Percentiles rank a stretch among this genome's conserved stretches.
phyloP scores from a whole-genome alignment of 1,140 invertebrate species.

The Drosophila varians region DNA sequence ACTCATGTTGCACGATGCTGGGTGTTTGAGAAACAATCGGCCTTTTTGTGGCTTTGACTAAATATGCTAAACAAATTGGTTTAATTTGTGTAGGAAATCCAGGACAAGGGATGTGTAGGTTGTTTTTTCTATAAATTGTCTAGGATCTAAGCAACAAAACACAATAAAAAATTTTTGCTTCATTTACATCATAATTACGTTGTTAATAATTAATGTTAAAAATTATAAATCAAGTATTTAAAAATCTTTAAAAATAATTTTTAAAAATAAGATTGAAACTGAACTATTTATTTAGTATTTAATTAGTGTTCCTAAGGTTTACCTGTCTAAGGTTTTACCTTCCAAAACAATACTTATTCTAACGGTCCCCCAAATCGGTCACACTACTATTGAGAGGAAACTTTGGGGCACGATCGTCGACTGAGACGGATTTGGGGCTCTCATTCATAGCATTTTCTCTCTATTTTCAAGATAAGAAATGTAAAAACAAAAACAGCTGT shows the following conservation, averaged over 20 bases:
- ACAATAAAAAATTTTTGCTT: too few relatives aligned
- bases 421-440: slow-evolving; percentile 1
- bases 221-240: too few relatives aligned
- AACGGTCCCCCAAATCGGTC: slow-evolving; percentile 10
- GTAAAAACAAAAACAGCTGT: slow-evolving; percentile 46
- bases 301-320: background rate
- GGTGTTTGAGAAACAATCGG: background rate
- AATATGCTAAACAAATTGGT: background rate
- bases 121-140: too few relatives aligned
- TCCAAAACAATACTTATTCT: slow-evolving; percentile 3
- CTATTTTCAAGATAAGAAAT: slow-evolving; percentile 24
- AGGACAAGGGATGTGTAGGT: background rate
- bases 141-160: too few relatives aligned
- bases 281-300: background rate
- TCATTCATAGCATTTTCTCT: slow-evolving; percentile 11
- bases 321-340: background rate
- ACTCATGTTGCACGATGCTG: slow-evolving; percentile 11
- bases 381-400: slow-evolving; percentile 9
- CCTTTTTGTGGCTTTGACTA: background rate
- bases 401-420: slow-evolving; percentile 19
- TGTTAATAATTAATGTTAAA: too few relatives aligned
- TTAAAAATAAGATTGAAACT: too few relatives aligned
- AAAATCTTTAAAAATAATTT: too few relatives aligned
- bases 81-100: background rate
- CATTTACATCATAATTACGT: too few relatives aligned